Percentiles rank a stretch among this genome's conserved stretches.
phyloP scores from a whole-genome alignment of 2,113 vertebrate species.

The Anolis sagrei region DNA sequence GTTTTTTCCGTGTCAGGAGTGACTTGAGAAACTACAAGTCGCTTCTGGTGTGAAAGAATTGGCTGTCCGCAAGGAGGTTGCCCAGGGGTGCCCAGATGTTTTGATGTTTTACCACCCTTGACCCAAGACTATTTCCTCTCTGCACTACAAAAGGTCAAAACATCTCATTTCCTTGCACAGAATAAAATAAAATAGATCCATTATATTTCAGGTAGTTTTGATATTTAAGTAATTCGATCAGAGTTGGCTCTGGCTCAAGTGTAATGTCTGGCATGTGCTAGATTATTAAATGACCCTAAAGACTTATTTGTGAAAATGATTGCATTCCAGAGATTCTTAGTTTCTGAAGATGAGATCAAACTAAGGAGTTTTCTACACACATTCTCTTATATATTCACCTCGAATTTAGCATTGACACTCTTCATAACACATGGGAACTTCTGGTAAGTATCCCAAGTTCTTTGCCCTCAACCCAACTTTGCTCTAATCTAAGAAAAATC shows the following conservation, averaged over 20 bases:
- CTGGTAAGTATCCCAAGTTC: too few species aligned
- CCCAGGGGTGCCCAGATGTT: too few species aligned
- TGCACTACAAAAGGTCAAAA: conserved; percentile 5
- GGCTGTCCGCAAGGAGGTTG: too few species aligned
- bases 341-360: not conserved
- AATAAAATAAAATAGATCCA: not conserved
- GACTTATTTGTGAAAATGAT: not conserved
- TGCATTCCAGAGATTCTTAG: not conserved
- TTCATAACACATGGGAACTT: too few species aligned
- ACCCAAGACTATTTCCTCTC: not conserved
- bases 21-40: too few species aligned
- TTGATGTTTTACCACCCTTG: too few species aligned
- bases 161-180: conserved; percentile 5
- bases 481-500: too few species aligned
- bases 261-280: not conserved
- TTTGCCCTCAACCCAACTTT: too few species aligned
- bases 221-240: not conserved
- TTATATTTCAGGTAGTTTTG: not conserved
- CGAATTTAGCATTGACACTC: too few species aligned
- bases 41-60: too few species aligned
- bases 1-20: too few species aligned
- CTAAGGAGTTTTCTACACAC: not conserved
- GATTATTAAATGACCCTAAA: not conserved
- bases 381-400: too few species aligned
- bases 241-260: not conserved